These are phyloP conservation scores for Heterotilapia buettikoferi DNA, from an alignment of 2,113 vertebrate genomes.

Conservation along the genomic window DNA sequence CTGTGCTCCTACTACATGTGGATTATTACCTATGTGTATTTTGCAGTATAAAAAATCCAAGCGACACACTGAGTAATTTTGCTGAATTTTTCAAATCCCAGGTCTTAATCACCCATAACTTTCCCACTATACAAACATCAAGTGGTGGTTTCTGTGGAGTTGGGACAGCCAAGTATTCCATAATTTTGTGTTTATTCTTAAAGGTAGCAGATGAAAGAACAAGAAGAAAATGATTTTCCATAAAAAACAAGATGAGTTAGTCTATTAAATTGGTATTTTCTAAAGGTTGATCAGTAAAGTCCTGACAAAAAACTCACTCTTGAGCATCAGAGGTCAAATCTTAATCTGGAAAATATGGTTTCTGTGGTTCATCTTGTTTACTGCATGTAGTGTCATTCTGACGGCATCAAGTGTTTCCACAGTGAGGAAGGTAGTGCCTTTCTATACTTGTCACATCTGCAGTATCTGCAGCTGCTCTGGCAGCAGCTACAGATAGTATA, in stretches of 20 bases:
- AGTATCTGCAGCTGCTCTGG: no score
- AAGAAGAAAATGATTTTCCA: background rate
- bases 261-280: background rate
- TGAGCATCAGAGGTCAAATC: background rate
- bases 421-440: background rate
- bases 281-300: background rate
- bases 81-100: background rate
- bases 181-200: background rate
- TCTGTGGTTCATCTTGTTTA: background rate
- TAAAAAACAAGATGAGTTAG: background rate
- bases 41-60: background rate
- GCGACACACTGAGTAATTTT: background rate
- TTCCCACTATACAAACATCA: background rate
- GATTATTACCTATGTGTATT: background rate
- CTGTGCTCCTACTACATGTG: background rate
- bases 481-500: no score
- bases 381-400: background rate
- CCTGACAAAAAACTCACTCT: accelerated
- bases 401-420: background rate
- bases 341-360: background rate
- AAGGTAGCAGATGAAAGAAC: background rate
- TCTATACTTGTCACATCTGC: background rate
- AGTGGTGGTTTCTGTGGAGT: background rate
- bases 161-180: background rate
- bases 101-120: accelerated